phyloP scores from a whole-genome alignment of 2,888 invertebrate species.

The Synergus gifuensis region DNA sequence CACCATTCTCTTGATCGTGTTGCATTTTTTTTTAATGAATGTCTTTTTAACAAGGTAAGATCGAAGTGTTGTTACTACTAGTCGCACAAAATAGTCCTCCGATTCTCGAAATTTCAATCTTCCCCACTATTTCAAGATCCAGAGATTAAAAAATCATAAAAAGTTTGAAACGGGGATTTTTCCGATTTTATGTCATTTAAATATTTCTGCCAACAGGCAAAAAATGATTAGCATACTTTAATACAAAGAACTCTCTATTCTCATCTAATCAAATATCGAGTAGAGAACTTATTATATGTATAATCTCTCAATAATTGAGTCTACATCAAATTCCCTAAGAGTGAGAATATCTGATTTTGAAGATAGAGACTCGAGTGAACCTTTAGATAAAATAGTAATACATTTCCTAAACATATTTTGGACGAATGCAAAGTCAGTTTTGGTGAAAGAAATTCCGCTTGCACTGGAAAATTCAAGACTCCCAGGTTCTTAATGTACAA shows the following conservation, averaged over 20 bases:
- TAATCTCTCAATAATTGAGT: neutral
- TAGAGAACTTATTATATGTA: neutral
- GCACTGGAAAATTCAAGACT: conserved; percentile 18
- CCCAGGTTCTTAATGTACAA: conserved; percentile 13
- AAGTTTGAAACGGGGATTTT: neutral
- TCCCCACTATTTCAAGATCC: neutral
- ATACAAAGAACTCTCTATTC: conserved; percentile 16
- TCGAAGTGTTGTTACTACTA: conserved; percentile 3
- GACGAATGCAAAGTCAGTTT: conserved; percentile 33
- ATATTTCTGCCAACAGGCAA: neutral
- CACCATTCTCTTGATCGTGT: conserved; percentile 54
- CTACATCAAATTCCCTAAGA: neutral
- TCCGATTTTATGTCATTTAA: neutral
- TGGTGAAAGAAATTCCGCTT: conserved; percentile 7
- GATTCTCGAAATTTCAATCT: conserved; percentile 8
- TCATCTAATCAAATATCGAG: conserved; percentile 18
- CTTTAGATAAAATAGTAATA: neutral
- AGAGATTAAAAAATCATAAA: neutral
- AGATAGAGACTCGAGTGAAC: conserved; percentile 10
- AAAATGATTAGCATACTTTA: neutral
- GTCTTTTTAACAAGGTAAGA: conserved; percentile 1
- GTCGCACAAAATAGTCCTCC: neutral
- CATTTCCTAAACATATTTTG: conserved; percentile 29
- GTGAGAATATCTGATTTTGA: neutral
- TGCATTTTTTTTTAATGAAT: conserved; percentile 4